Conservation (phyloP, 2,888 invertebrate species). For the Encarsia formosa region DNA sequence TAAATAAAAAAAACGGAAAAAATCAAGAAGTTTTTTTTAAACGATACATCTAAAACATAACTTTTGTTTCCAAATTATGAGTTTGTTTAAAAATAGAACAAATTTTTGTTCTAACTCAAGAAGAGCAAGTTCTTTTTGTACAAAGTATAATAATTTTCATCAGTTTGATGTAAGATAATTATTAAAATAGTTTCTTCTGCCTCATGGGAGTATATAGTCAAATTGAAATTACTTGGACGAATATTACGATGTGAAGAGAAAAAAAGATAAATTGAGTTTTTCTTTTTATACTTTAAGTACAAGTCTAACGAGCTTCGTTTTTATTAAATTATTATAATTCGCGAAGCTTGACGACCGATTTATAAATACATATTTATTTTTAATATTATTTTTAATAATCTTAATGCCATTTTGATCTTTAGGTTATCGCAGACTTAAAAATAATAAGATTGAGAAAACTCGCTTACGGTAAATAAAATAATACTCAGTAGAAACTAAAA, state of each 20-base stretch:
- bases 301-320: slow-evolving; percentile 20
- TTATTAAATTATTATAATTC: neutral
- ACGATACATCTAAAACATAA: too few species aligned
- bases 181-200: neutral
- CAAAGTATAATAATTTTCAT: neutral
- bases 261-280: slow-evolving; percentile 7
- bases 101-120: too few species aligned
- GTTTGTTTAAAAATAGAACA: too few species aligned
- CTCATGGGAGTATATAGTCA: slow-evolving; percentile 21
- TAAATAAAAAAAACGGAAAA: too few species aligned
- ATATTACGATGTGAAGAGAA: slow-evolving; percentile 24
- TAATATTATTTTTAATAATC: too few species aligned
- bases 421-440: too few species aligned
- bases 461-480: slow-evolving; percentile 15
- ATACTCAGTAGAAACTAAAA: slow-evolving; percentile 21
- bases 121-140: too few species aligned
- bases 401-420: too few species aligned
- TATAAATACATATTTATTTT: slow-evolving; percentile 10
- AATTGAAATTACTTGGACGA: slow-evolving; percentile 30
- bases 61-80: too few species aligned
- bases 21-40: too few species aligned
- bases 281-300: slow-evolving; percentile 23
- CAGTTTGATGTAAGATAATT: slow-evolving; percentile 2
- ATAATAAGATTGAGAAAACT: slow-evolving; percentile 10
- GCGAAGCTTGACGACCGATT: slow-evolving; percentile 10